Conservation (phyloP, 1,140 invertebrate species). For the Lerema accius region DNA sequence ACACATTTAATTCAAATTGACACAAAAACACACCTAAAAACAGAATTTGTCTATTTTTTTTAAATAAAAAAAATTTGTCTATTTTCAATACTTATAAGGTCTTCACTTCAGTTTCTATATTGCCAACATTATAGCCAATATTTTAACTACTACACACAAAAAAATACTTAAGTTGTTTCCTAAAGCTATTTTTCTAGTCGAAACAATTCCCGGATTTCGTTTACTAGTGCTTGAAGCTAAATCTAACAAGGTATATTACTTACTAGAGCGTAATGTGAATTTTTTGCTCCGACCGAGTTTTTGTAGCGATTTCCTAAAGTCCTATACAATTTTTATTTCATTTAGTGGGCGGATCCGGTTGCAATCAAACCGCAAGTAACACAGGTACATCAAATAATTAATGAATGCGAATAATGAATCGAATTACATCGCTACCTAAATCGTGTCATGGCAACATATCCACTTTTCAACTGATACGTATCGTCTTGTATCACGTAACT, state of each 20-base stretch:
- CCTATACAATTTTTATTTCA: slow-evolving; percentile 2
- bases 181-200: background rate
- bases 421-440: slow-evolving; percentile 13
- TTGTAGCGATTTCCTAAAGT: background rate
- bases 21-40: too few relatives aligned
- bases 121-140: too few relatives aligned
- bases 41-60: too few relatives aligned
- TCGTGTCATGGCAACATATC: slow-evolving; percentile 7
- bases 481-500: background rate
- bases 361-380: slow-evolving; percentile 6
- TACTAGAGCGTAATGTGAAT: background rate
- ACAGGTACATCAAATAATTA: slow-evolving; percentile 23
- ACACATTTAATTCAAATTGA: too few relatives aligned
- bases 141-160: too few relatives aligned
- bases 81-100: too few relatives aligned
- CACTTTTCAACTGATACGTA: slow-evolving; percentile 9
- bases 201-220: background rate
- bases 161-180: too few relatives aligned
- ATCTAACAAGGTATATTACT: background rate
- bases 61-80: too few relatives aligned
- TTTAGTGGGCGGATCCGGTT: slow-evolving; percentile 14
- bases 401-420: slow-evolving; percentile 13
- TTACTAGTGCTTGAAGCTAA: background rate
- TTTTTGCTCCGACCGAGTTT: background rate
- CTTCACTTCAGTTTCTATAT: too few relatives aligned